Base-by-base conservation (phyloP, 2,888 invertebrate species). In the Hymenopus coronatus region DNA sequence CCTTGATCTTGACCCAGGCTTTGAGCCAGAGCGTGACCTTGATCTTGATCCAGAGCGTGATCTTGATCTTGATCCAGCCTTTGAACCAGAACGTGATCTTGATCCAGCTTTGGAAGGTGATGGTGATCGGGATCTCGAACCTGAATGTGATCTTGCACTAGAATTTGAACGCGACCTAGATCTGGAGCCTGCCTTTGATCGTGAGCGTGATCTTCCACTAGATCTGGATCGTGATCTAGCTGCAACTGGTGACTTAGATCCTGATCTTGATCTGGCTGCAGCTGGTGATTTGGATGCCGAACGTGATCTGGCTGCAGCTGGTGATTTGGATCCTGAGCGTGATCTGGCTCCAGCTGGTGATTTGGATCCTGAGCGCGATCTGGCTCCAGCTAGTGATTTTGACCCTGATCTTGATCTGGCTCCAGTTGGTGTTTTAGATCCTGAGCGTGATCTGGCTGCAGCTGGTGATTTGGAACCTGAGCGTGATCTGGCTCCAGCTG, bases 101-200 rank as follows among this genome's bases (percentile, higher is more conserved):
- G 88, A 88, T 4, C 27, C 84, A 6, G 54, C n/a, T 28, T 84
- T 83, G 2, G 93, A 92, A 88, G 92, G 91, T 90, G 90, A 91
- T 82, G 91, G 85, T 83, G 92, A 91, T 84, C 89, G 89, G 25
- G 91, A 91, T 88, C 85, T 85, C 70, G 88, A 89, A 84, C 28
- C 28, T 1, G 54, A 82, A 14, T 25, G n/a, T 54, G 88, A 89
- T 84, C 28, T 28, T 82, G 84, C n/a, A 27, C 81, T 27, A 40
- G 89, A 89, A 14, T 85, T 91, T 0, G 93, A 92, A 28, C 92
- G 91, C 30, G 91, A 91, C 87, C 91, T 91, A 27, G 91, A 91
- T 85, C 91, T 90, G 25, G 91, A 91, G 15, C 91, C 88, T 3
- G 92, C 70, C 84, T 85, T 25, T 3, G 90, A 89, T 15, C 83